Evolutionary conservation across 2,797 vertebrate species (phyloP), one percentile per base, ranked within the genome.

Genomic region (Austrolebias charrua): DNA sequence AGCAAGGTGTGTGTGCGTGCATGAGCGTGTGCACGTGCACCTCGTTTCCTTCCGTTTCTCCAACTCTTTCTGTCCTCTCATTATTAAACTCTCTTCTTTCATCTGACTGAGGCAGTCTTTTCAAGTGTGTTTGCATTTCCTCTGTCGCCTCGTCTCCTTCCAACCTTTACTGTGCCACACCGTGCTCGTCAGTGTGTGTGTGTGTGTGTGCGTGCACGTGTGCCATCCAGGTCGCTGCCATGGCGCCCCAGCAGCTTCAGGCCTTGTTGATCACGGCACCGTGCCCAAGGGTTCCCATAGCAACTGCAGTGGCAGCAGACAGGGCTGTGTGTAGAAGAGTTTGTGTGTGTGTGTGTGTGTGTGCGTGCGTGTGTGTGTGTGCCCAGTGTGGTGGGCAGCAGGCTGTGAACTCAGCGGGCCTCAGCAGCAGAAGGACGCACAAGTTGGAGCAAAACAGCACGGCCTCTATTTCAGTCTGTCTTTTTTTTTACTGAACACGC

Each of bases 231-330:
- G 87, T 89, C 76, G 79, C 86, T 86, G 70, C 84, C 86, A 86
- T 81, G 86, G 85, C 79, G 75, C 85, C 85, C 83, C 79, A 60
- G 87, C 83, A 81, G 83, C 85, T 88, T 74, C 45, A 47, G 86
- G 90, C 79, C 88, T 87, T 87, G 87, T 87, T 88, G 86, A 89
- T 88, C 83, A 82, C 82, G 75, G 88, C 79, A 85, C 86, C 67
- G 76, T 90, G 87, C 88, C 86, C 80, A 78, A 78, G 81, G 82
- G 87, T 92, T 91, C 67, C 89, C 84, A 90, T 88, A 61, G 90
- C 78, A 87, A 91, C 86, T 74, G 76, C 87, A 84, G 86, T 86
- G 85, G 84, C 84, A 87, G 88, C 81, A 87, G 85, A 88, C 75
- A 74, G 76, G 76, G 65, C 66, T 75, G 73, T 83, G 76, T 80